A percentile compares a stretch with the other conserved stretches of the same genome.
These are phyloP conservation scores for Zaprionus capensis DNA, from an alignment of 1,140 invertebrate species.

Conservation along the genomic window DNA sequence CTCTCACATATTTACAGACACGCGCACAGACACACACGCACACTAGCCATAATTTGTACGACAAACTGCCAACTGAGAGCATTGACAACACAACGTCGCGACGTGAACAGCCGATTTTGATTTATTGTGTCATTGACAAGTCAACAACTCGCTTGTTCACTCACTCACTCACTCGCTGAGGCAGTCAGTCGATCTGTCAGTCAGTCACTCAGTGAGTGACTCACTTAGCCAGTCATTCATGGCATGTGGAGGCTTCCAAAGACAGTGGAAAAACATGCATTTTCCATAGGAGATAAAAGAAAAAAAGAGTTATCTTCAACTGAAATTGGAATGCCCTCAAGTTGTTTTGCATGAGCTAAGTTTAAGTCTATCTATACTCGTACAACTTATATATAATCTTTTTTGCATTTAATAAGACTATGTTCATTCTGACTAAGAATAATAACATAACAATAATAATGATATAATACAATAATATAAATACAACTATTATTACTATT, in stretches of 20 bases:
- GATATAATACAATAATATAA: too few species aligned
- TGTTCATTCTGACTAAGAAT: too few species aligned
- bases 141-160: constrained; percentile 39
- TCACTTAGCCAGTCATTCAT: constrained; percentile 7
- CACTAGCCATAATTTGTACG: constrained; percentile 39
- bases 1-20: too few species aligned
- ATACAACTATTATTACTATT: too few species aligned
- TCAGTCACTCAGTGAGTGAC: constrained; percentile 14
- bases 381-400: too few species aligned
- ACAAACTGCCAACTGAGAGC: constrained; percentile 28
- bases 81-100: constrained; percentile 50
- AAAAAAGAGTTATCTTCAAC: background rate
- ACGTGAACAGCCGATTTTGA: constrained; percentile 48
- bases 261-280: background rate
- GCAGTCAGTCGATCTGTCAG: constrained; percentile 2
- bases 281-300: background rate
- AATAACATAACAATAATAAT: too few species aligned
- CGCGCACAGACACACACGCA: background rate
- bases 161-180: constrained; percentile 17
- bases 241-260: constrained; percentile 5
- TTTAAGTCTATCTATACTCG: too few species aligned
- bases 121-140: constrained; percentile 76
- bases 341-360: too few species aligned
- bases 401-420: too few species aligned
- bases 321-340: background rate